A percentile compares a stretch with the other conserved stretches of the same genome.
Conservation (phyloP, 1,140 invertebrate species). For the Musca vetustissima region DNA sequence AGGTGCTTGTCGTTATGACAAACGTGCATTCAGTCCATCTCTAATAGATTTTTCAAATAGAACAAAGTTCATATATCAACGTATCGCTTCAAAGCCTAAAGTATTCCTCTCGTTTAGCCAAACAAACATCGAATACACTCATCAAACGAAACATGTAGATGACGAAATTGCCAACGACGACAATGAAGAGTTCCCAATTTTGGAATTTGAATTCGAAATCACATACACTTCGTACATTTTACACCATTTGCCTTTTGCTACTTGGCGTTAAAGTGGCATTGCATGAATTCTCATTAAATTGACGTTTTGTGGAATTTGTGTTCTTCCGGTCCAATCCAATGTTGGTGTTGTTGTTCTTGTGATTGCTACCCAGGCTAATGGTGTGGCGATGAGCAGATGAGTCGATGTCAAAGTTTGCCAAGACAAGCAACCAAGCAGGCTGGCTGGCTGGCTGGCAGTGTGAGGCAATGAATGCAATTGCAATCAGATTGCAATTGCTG, state of each 20-base stretch:
- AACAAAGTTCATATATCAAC: no score
- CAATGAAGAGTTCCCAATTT: no score
- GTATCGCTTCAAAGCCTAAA: no score
- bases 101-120: no score
- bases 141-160: no score
- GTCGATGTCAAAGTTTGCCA: background rate
- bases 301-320: conserved; percentile 23
- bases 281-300: conserved; percentile 24
- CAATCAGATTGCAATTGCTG: background rate
- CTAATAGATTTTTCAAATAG: no score
- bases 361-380: background rate
- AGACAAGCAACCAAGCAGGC: background rate
- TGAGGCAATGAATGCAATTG: background rate
- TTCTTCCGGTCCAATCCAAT: conserved; percentile 9
- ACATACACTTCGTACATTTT: background rate
- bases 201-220: no score
- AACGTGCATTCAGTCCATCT: no score
- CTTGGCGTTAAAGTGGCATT: conserved; percentile 22
- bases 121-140: no score
- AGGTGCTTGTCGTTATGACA: no score
- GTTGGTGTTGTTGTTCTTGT: no score
- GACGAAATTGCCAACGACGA: no score
- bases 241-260: conserved; percentile 16
- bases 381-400: background rate
- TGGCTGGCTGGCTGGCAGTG: background rate